Conservation (phyloP, 2,888 invertebrate genomes). For the Drosophila trichaetosa region DNA sequence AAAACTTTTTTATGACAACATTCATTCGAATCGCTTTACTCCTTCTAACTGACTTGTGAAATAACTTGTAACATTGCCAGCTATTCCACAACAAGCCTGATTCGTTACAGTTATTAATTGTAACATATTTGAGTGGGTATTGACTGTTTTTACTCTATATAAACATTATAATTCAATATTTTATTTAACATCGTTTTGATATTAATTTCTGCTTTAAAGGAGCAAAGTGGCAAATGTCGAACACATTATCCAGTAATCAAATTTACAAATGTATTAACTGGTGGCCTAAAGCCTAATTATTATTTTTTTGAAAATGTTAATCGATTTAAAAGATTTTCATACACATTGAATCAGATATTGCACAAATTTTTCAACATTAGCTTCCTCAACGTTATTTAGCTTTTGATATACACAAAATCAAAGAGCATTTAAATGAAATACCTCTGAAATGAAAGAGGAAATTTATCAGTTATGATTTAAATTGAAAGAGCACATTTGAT, state of each 20-base stretch:
- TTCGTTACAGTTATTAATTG: not conserved
- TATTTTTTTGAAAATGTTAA: not conserved
- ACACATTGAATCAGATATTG: not conserved
- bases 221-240: not conserved
- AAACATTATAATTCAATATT: not conserved
- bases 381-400: not conserved
- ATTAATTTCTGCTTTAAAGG: not conserved
- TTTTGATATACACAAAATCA: not conserved
- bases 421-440: not conserved
- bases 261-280: not conserved
- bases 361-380: not conserved
- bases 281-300: not conserved
- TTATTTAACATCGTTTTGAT: not conserved
- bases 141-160: too few relatives aligned
- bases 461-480: not conserved
- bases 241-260: not conserved
- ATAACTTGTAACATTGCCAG: not conserved
- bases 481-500: slow-evolving; percentile 21
- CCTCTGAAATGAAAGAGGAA: not conserved
- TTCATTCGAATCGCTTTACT: slow-evolving; percentile 18
- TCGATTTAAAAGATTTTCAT: not conserved
- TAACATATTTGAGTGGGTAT: not conserved
- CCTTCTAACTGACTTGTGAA: not conserved
- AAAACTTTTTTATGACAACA: slow-evolving; percentile 60
- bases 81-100: not conserved